Conservation (phyloP, 2,113 vertebrate genomes). For the Xiphorhynchus elegans region DNA sequence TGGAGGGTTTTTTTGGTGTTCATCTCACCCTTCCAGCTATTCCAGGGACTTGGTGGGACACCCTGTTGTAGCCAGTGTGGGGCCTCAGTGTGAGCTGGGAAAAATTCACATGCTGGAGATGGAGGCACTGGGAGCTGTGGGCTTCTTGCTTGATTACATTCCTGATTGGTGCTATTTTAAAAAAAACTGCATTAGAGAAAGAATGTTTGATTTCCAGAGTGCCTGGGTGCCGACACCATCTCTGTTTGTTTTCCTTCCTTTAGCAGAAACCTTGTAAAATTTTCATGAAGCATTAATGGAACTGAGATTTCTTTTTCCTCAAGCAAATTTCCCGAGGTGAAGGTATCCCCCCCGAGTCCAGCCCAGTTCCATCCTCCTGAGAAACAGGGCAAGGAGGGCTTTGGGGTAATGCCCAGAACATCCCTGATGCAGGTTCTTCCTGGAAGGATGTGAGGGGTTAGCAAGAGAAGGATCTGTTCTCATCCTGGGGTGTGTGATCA, state of each 20-base stretch:
- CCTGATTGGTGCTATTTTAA: conserved; percentile 60
- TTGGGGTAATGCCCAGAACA: background rate
- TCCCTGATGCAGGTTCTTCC: background rate
- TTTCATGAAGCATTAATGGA: conserved; percentile 82
- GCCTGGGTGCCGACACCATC: conserved; percentile 62
- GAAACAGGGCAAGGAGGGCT: background rate
- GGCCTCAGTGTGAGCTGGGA: background rate
- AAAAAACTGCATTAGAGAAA: conserved; percentile 67
- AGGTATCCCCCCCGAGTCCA: conserved; percentile 17
- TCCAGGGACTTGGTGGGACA: background rate
- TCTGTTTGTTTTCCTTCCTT: conserved; percentile 80
- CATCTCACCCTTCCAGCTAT: background rate
- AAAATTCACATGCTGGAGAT: conserved; percentile 45
- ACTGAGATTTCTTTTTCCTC: conserved; percentile 60
- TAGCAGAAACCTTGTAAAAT: conserved; percentile 77
- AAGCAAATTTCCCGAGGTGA: conserved; percentile 61
- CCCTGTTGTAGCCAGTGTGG: background rate
- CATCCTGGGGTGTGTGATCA: too few relatives aligned
- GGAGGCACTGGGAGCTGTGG: conserved; percentile 53
- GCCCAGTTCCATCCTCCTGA: conserved; percentile 33
- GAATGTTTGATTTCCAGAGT: conserved; percentile 76
- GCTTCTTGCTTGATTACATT: conserved; percentile 71
- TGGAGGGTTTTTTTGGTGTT: background rate
- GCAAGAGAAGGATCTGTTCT: background rate
- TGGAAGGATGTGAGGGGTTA: background rate